These are phyloP conservation scores for Andrena cerasifolii DNA, from an alignment of 1,140 invertebrate genomes.

Conservation along the genomic window DNA sequence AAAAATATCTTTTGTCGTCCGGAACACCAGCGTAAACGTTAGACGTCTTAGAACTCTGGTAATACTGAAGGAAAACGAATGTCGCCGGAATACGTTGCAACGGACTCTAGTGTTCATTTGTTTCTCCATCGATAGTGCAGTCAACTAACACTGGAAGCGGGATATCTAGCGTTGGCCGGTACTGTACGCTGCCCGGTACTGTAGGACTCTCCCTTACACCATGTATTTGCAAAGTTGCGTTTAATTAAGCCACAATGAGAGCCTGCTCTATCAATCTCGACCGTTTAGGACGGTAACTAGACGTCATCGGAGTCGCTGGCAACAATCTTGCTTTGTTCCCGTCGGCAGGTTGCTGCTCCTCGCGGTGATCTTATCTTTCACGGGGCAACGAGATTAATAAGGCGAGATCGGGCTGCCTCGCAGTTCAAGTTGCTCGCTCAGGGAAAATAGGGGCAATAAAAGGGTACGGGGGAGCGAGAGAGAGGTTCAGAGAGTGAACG, in stretches of 20 bases:
- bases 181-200: too few relatives aligned
- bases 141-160: too few relatives aligned
- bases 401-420: conserved; percentile 48
- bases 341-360: conserved; percentile 31
- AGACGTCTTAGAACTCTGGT: too few relatives aligned
- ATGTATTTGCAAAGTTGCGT: not conserved
- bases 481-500: not conserved
- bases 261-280: conserved; percentile 31
- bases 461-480: not conserved
- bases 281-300: conserved; percentile 20
- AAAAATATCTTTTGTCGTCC: too few relatives aligned
- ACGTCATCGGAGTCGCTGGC: conserved; percentile 20
- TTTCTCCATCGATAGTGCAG: too few relatives aligned
- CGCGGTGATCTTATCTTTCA: conserved; percentile 62
- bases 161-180: too few relatives aligned
- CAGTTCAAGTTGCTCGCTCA: conserved; percentile 21
- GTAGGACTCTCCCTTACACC: not conserved
- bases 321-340: conserved; percentile 20
- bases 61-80: too few relatives aligned
- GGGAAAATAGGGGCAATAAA: conserved; percentile 34
- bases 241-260: conserved; percentile 35
- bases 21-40: too few relatives aligned
- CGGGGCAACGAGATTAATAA: conserved; percentile 68
- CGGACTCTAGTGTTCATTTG: too few relatives aligned
- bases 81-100: too few relatives aligned